Evolutionary conservation across 1,140 invertebrate species (phyloP).

Genomic region (Hirudo medicinalis): DNA sequence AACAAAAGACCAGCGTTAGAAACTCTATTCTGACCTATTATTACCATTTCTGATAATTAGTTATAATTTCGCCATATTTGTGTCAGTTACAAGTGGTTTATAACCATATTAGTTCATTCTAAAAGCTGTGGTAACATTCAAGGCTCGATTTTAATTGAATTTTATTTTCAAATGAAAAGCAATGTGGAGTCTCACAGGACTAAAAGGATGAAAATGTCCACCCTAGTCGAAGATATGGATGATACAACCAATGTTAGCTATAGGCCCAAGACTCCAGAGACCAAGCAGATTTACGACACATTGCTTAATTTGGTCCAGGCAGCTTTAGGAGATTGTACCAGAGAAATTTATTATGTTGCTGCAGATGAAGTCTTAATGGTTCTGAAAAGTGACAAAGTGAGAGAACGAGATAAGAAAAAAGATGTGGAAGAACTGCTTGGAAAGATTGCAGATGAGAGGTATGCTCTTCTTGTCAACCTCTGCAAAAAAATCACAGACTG

Average conservation of each 20-base stretch:
- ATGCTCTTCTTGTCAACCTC: conserved; percentile 84
- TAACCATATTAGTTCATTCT: no score
- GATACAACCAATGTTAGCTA: conserved; percentile 88
- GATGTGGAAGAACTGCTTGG: conserved; percentile 77
- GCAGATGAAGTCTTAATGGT: conserved; percentile 92
- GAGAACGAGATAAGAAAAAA: conserved; percentile 81
- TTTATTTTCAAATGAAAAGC: conserved; percentile 23
- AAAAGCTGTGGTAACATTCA: no score
- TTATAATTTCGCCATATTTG: no score
- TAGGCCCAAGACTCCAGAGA: conserved; percentile 91
- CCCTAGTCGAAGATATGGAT: conserved; percentile 70
- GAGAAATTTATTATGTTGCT: conserved; percentile 89
- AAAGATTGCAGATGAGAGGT: conserved; percentile 76
- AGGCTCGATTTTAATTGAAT: not conserved
- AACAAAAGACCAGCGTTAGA: conserved; percentile 78
- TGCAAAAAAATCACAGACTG: conserved; percentile 98
- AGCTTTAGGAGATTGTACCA: conserved; percentile 84
- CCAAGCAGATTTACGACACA: conserved; percentile 88
- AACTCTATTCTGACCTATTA: not conserved
- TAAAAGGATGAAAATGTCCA: conserved; percentile 70
- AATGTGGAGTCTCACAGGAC: conserved; percentile 85
- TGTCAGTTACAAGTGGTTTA: no score
- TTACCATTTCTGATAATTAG: no score
- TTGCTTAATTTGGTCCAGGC: conserved; percentile 91
- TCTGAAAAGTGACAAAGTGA: conserved; percentile 85